phyloP scores from a whole-genome alignment of 2,797 vertebrate species.

The Harpagifer antarcticus region DNA sequence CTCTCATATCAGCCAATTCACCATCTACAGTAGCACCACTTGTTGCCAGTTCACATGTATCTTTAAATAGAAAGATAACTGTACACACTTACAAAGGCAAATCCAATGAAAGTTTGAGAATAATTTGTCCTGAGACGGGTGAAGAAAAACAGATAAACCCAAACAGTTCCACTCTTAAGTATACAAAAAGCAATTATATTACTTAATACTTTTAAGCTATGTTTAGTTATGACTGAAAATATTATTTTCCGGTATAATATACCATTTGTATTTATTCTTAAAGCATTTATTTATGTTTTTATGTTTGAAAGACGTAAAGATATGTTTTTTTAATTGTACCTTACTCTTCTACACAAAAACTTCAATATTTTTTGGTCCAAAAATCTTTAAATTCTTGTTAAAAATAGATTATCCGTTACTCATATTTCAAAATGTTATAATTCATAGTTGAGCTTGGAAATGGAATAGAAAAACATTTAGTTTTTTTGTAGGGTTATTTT shows the following conservation, averaged over 20 bases:
- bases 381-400: neutral
- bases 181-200: neutral
- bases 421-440: neutral
- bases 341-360: neutral
- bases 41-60: slow-evolving; percentile 23
- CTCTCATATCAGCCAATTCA: slow-evolving; percentile 43
- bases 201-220: too few relatives aligned
- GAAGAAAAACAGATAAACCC: neutral
- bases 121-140: neutral
- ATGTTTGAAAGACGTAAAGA: neutral
- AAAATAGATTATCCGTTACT: neutral
- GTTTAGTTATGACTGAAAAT: too few relatives aligned
- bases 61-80: slow-evolving; percentile 8
- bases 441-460: too few relatives aligned
- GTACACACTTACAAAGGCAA: neutral
- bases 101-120: neutral
- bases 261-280: too few relatives aligned
- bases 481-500: too few relatives aligned
- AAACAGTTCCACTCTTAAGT: neutral
- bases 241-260: too few relatives aligned
- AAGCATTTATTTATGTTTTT: neutral
- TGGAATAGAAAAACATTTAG: too few relatives aligned
- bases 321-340: neutral
- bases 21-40: slow-evolving; percentile 30
- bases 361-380: neutral